Evolutionary conservation across 2,888 invertebrate genomes (phyloP).

Genomic region (Lobophora halterata): DNA sequence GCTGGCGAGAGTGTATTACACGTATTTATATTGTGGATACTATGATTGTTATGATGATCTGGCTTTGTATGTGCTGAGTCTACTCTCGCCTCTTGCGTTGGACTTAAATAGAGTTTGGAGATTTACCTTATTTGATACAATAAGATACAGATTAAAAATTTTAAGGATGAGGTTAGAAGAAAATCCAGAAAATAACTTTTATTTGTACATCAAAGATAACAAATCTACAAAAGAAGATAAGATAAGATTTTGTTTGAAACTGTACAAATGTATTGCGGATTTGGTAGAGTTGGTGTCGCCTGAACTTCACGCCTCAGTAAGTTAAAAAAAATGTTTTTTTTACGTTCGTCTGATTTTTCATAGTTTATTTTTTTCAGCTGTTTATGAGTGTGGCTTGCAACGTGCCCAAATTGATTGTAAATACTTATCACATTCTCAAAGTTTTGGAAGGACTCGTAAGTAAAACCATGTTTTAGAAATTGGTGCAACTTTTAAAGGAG

Average conservation of each 20-base stretch:
- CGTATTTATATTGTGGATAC: conserved; percentile 42
- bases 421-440: conserved; percentile 57
- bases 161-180: conserved; percentile 57
- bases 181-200: conserved; percentile 45
- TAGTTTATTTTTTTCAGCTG: conserved; percentile 48
- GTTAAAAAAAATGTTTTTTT: conserved; percentile 19
- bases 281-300: conserved; percentile 55
- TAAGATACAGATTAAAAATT: conserved; percentile 55
- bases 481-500: no score
- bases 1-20: conserved; percentile 47
- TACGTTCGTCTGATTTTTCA: conserved; percentile 1
- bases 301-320: conserved; percentile 62
- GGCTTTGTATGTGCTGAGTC: conserved; percentile 42
- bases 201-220: conserved; percentile 55
- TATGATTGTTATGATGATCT: conserved; percentile 42
- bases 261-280: conserved; percentile 61
- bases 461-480: no score
- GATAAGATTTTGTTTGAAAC: conserved; percentile 47
- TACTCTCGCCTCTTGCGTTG: conserved; percentile 53
- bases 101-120: conserved; percentile 67
- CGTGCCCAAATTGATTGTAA: conserved; percentile 59
- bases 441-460: conserved; percentile 58
- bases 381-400: conserved; percentile 59
- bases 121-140: conserved; percentile 53
- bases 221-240: conserved; percentile 55